Conservation (phyloP, 1,140 invertebrate genomes). For the Bombus confusus region DNA sequence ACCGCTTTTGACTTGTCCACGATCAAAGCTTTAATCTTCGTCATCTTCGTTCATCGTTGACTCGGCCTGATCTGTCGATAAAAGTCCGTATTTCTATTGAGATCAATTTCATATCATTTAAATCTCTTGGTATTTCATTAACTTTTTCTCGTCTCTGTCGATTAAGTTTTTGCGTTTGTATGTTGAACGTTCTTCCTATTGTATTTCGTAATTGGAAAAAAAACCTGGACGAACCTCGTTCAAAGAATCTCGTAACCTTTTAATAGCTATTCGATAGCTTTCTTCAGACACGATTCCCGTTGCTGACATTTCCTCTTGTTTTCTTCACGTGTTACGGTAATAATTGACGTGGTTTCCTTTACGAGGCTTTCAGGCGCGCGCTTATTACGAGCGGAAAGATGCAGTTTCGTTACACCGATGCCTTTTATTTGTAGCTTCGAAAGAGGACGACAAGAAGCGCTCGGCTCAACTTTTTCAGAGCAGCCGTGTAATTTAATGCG, state of each 20-base stretch:
- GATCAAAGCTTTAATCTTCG: slow-evolving; percentile 8
- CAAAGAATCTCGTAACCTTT: neutral
- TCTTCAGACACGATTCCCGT: neutral
- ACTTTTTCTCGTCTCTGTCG: neutral
- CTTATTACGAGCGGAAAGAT: slow-evolving; percentile 23
- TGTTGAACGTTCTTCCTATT: neutral
- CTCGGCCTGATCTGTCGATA: neutral
- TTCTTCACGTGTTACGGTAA: slow-evolving; percentile 5
- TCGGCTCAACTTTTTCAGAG: neutral
- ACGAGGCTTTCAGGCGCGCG: slow-evolving; percentile 2
- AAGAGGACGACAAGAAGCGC: slow-evolving; percentile 10
- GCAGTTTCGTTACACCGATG: slow-evolving; percentile 36
- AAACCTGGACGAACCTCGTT: neutral
- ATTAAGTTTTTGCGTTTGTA: neutral
- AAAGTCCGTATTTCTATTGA: neutral
- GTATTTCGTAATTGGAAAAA: neutral
- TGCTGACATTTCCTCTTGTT: slow-evolving; percentile 4
- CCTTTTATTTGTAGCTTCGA: neutral
- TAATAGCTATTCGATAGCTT: neutral
- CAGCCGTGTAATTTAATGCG: slow-evolving; percentile 40
- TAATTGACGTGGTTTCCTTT: slow-evolving; percentile 40
- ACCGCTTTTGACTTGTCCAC: neutral
- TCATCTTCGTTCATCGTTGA: neutral
- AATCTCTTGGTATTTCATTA: neutral
- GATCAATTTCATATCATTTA: neutral